Base-by-base conservation (phyloP, 2,888 invertebrate species). In the Heliconius ethilla region DNA sequence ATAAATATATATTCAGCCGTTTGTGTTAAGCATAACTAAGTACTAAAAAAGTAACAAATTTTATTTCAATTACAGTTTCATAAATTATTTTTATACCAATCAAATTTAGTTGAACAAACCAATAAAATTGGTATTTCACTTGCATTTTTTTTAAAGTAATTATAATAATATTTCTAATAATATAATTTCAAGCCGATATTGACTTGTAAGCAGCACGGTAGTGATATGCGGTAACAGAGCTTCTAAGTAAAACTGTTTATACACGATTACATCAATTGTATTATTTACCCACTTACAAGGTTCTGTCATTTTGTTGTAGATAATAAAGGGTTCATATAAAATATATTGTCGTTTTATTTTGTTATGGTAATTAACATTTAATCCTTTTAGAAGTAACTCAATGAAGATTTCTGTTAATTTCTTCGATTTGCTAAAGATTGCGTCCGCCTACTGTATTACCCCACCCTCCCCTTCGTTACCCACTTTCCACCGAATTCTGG, bases 211-310 rank as follows among this genome's bases (percentile, higher is more conserved):
- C 88, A 86, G 93, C 93, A 94, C 94, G 83, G 94, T 94, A 94
- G 94, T 93, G 91, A 90, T 94, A 93, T 90, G 93, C 92, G 75
- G 92, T 93, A 93, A 92, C 93, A 87, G 94, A 94, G 94, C 94
- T 94, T 94, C 89, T 89, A 91, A 90, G 87, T 89, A 85, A 87
- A 81, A 90, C 93, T 94, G 93, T 93, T 93, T 93, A 90, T 93
- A 93, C 93, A 94, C 93, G 88, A 87, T 87, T 88, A 87, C 85
- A 84, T 85, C 85, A 85, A 87, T 87, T 87, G 86, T 89, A 89
- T 91, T 85, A 86, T 91, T 92, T 92, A 87, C 83, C 86, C 86
- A 84, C 85, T 83, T 82, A 82, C 82, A 86, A 84, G 85, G 86
- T 83, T 85, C 86, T 88, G 88, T 91, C 86, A 86, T 91, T 93